Evolutionary conservation across 2,113 vertebrate species (phyloP).

Genomic region (Ia io): DNA sequence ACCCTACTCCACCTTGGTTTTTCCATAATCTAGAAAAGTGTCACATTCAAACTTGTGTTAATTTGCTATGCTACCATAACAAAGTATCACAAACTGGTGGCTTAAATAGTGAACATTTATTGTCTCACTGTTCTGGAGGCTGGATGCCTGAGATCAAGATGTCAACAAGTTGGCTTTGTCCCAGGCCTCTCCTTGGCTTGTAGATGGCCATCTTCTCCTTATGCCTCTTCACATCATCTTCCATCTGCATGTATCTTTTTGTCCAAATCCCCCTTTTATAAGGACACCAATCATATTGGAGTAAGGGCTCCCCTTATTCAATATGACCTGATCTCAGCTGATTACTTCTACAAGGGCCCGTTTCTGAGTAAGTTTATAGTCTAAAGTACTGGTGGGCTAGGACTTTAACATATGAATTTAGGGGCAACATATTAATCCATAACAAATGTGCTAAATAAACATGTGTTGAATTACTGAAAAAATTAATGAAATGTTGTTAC

Average conservation of each 20-base stretch:
- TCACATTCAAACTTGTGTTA: not conserved
- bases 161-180: not conserved
- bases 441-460: not conserved
- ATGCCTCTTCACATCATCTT: not conserved
- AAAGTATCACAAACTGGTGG: not conserved
- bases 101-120: not conserved
- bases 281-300: not conserved
- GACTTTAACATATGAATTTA: not conserved
- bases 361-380: not conserved
- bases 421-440: not conserved
- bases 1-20: fast-evolving
- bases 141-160: not conserved
- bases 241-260: not conserved
- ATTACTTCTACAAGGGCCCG: not conserved
- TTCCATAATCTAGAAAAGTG: not conserved
- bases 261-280: not conserved
- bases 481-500: not conserved
- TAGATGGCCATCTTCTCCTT: not conserved
- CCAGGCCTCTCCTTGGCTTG: not conserved
- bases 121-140: not conserved
- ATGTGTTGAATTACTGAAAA: not conserved
- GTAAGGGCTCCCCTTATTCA: not conserved
- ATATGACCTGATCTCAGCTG: not conserved
- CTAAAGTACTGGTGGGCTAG: not conserved
- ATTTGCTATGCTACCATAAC: not conserved